Evolutionary conservation across 2,797 vertebrate genomes (phyloP).

Genomic region (Busarellus nigricollis): DNA sequence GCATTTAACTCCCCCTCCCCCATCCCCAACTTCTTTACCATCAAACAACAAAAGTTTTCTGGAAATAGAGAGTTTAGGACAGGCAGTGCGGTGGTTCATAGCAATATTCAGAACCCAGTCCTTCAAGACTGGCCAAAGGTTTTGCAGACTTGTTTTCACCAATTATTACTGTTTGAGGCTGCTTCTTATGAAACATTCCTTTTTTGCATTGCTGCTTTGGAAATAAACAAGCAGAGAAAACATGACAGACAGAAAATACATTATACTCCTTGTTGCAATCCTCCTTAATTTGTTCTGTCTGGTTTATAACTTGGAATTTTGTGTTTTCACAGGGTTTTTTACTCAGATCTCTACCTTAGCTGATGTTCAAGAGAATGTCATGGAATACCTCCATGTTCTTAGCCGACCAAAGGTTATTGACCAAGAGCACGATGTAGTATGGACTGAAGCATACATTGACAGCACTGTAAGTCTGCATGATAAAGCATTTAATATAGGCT

Average conservation of each 20-base stretch:
- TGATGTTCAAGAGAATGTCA: constrained; percentile 97
- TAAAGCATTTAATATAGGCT: not conserved
- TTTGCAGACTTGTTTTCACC: not conserved
- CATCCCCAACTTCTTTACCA: not conserved
- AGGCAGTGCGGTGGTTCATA: not conserved
- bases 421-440: constrained; percentile 94
- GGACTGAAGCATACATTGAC: constrained; percentile 97
- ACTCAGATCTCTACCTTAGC: constrained; percentile 97
- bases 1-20: not conserved
- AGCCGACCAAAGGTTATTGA: constrained; percentile 97
- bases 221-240: not conserved
- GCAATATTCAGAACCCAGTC: not conserved
- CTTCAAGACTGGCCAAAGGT: not conserved
- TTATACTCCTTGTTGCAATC: not conserved
- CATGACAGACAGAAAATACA: not conserved
- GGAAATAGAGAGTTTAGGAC: not conserved
- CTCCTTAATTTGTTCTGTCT: not conserved
- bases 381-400: constrained; percentile 97
- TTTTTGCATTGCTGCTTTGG: not conserved
- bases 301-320: not conserved
- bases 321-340: constrained; percentile 86
- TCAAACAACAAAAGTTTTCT: not conserved
- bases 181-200: not conserved
- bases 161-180: not conserved
- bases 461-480: constrained; percentile 86